Base-by-base conservation (phyloP, 2,797 vertebrate genomes). In the Mormyrops attenuatus region DNA sequence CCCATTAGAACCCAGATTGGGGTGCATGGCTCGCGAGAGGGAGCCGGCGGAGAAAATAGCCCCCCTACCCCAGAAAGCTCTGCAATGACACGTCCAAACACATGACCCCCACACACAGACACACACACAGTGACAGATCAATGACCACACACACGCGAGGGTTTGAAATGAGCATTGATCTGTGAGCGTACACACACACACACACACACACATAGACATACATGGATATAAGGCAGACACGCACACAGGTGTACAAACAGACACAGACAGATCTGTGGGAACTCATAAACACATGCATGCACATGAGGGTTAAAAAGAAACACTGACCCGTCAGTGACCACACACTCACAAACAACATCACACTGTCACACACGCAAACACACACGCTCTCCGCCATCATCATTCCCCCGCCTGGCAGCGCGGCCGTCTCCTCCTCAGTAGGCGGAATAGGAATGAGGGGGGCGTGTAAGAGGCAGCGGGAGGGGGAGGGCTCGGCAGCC, bases 371-470 rank as follows among this genome's bases (percentile, higher is more conserved):
- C 73, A 49, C 88, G 47, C 88, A 5, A 87, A n/a, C 38, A 63
- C 26, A 15, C 77, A 47, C 11, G 57, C 55, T 5, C 89, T 5
- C 30, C 20, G 34, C 15, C 73, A 77, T 1, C 73, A 15, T 26
- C 73, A 20, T 90, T 60, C 15, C 94, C 91, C 93, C 93, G 90
- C 92, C 94, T 94, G 92, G 94, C 93, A 94, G 94, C 95, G 93
- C 92, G 94, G 38, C 84, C 93, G 88, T 90, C 93, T 90, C 90
- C 91, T 89, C 91, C 91, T 91, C 94, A 92, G 96, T 97, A 96
- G 95, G 95, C 92, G 95, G 96, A 96, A 96, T 94, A 95, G 95
- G 96, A 96, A 96, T 95, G 93, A 95, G 92, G 90, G 90, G 91
- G 95, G 93, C 93, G 96, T 96, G 96, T 95, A 93, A 92, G 93